These are phyloP conservation scores for Euphonia xanthogaster DNA, from an alignment of 2,797 vertebrate species.

Conservation along the genomic window DNA sequence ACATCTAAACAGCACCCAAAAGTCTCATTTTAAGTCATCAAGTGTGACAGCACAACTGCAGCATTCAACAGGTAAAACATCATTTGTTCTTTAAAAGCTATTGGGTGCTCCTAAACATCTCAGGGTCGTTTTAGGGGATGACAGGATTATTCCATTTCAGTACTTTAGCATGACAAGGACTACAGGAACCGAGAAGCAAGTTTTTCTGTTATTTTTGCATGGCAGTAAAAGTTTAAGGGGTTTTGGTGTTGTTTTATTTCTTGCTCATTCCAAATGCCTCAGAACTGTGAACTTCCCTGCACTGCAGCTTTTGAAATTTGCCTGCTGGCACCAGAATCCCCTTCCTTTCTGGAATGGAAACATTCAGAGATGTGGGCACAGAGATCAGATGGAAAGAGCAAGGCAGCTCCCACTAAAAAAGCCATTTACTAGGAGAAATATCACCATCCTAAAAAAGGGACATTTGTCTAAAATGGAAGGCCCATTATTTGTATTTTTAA, in stretches of 20 bases:
- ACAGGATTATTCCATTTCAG: background rate
- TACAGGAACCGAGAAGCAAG: background rate
- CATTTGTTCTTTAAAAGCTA: background rate
- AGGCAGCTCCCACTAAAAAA: background rate
- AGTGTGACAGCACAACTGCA: background rate
- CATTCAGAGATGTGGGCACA: background rate
- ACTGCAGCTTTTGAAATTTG: background rate
- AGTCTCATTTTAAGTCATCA: background rate
- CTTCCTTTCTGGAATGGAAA: background rate
- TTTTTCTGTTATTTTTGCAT: background rate
- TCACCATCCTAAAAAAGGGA: rapidly evolving
- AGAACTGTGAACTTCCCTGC: background rate
- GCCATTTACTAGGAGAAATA: background rate
- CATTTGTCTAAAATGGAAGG: background rate
- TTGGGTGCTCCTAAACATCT: background rate
- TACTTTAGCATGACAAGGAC: background rate
- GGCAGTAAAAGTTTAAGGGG: background rate
- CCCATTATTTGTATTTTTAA: background rate
- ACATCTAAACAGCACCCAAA: background rate
- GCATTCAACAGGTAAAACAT: background rate
- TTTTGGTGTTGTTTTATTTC: background rate
- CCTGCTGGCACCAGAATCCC: background rate
- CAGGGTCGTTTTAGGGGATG: background rate
- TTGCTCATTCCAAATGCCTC: background rate
- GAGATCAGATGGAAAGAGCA: background rate